These are phyloP conservation scores for Neomorphus geoffroyi DNA, from an alignment of 2,797 vertebrate genomes.

Conservation along the genomic window DNA sequence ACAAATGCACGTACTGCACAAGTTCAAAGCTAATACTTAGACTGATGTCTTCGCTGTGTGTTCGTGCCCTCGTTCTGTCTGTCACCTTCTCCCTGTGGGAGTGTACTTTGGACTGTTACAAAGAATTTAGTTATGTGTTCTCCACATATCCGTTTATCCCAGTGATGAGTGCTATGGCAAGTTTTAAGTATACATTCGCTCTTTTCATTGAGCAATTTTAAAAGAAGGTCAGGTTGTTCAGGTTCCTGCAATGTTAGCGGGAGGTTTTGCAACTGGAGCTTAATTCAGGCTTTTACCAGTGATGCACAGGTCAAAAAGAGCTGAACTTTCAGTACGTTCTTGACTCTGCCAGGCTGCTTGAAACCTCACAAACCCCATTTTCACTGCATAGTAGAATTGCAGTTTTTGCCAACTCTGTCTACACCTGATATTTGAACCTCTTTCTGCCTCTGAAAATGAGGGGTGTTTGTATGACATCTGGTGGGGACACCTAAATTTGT, in stretches of 20 bases:
- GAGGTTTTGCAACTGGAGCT: conserved; percentile 43
- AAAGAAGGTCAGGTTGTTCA: conserved; percentile 9
- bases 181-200: background rate
- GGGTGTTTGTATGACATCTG: background rate
- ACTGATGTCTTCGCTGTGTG: background rate
- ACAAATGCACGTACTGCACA: background rate
- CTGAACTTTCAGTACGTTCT: background rate
- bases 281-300: conserved; percentile 6
- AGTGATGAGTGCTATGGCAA: background rate
- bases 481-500: background rate
- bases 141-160: background rate
- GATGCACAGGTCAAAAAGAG: background rate
- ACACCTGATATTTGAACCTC: background rate
- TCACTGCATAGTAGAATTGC: background rate
- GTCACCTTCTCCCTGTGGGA: background rate
- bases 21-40: background rate
- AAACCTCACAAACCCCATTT: background rate
- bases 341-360: background rate
- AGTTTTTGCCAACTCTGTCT: background rate
- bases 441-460: background rate
- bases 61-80: background rate
- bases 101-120: background rate
- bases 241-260: conserved; percentile 10
- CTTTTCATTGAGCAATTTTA: conserved; percentile 30
- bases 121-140: background rate